Conservation (phyloP, 1,140 invertebrate species). For the Condylostylus longicornis region DNA sequence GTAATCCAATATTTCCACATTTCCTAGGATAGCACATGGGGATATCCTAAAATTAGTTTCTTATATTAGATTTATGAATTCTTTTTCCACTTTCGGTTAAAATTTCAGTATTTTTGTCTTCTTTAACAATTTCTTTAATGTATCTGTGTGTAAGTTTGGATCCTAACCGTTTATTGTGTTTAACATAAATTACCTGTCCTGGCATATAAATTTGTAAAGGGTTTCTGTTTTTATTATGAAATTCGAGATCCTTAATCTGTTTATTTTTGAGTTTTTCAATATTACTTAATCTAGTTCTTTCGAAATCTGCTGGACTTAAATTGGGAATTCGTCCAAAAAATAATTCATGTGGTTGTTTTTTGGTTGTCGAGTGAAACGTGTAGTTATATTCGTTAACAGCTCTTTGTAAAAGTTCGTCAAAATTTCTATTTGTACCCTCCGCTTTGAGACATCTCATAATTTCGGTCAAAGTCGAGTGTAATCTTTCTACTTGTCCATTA, state of each 20-base stretch:
- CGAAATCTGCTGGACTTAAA: no score
- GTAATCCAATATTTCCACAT: no score
- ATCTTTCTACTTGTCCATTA: constrained; percentile 7
- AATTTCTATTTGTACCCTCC: not conserved
- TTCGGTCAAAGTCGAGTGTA: constrained; percentile 8
- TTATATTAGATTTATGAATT: no score
- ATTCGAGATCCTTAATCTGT: constrained; percentile 3
- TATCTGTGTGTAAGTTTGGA: no score
- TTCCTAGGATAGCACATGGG: no score
- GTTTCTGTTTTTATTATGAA: constrained; percentile 3
- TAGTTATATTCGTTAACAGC: constrained; percentile 6
- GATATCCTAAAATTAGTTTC: no score
- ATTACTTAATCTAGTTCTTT: no score
- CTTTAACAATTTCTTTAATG: no score
- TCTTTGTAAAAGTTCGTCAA: constrained; percentile 6
- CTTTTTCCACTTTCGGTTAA: no score
- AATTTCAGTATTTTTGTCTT: no score
- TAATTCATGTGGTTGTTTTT: not conserved
- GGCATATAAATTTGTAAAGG: not conserved
- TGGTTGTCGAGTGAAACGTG: constrained; percentile 3
- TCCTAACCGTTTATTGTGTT: constrained; percentile 6
- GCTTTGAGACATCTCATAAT: no score
- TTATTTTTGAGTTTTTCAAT: constrained; percentile 1
- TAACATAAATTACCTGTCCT: constrained; percentile 5
- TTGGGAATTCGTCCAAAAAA: no score